phyloP scores from a whole-genome alignment of 2,797 vertebrate genomes.

The Liparis tanakae region DNA sequence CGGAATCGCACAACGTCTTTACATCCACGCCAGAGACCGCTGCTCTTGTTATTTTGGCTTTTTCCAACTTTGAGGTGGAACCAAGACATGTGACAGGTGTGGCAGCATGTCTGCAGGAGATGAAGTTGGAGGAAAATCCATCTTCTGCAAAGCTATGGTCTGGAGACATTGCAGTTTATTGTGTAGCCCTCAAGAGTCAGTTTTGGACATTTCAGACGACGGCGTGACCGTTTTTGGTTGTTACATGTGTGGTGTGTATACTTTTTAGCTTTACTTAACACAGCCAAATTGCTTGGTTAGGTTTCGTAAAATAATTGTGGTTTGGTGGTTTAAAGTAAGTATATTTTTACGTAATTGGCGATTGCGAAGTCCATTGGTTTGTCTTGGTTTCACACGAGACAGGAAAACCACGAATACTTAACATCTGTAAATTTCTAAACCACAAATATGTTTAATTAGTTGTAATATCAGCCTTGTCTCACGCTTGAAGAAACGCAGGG shows the following conservation, averaged over 20 bases:
- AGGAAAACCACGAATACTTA: background rate
- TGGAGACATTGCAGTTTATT: background rate
- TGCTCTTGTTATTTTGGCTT: background rate
- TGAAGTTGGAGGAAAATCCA: background rate
- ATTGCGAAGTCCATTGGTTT: no score
- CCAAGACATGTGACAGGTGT: background rate
- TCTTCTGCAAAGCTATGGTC: background rate
- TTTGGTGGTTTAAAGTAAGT: no score
- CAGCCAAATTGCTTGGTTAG: background rate
- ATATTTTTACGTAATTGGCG: no score
- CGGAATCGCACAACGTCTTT: background rate
- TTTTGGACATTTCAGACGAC: background rate
- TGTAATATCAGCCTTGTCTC: background rate
- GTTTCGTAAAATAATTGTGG: background rate
- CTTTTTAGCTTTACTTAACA: background rate
- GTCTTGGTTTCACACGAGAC: background rate
- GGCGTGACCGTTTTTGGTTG: background rate
- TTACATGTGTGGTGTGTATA: background rate
- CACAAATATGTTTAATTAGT: background rate
- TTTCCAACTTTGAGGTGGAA: background rate
- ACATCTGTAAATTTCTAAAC: background rate
- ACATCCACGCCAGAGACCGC: background rate
- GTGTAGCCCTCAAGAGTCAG: background rate
- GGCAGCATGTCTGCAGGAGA: background rate
- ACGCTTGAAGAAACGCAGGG: background rate